Evolutionary conservation across 2,888 invertebrate species (phyloP), one percentile per base, ranked within the genome.

Genomic region (Noctua fimbriata): DNA sequence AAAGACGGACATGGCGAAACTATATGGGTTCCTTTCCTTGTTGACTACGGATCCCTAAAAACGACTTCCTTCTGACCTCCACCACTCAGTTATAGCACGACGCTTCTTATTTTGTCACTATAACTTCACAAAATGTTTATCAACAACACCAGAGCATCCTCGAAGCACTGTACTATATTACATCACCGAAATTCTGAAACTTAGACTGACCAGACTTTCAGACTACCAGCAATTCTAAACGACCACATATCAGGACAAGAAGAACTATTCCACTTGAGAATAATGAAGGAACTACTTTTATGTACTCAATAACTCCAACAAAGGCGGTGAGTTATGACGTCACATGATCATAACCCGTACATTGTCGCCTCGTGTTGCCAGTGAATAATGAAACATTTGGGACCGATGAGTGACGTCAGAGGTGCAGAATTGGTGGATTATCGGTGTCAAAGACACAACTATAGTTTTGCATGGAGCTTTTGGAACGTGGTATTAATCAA

Each of bases 291-390:
- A 79, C 41, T 67, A 88, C 21, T 77, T 88, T 79, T 76, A 81
- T 72, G 55, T 21, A 65, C 66, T 71, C 66, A 74, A 79, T 79
- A 79, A 71, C 73, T 74, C 58, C 28, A 21, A 70, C 75, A 78
- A 85, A 87, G 70, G 75, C 76, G 10, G 21, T 71, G 60, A 79
- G 77, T 74, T 86, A 88, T 79, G 88, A 71, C 66, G 77, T 77
- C 55, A 71, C 14, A 79, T 41, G 67, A 70, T 69, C 79, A 69
- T 85, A 82, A 79, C 60, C 60, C 75, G 69, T 32, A 73, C 73
- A 85, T 71, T 82, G 78, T 79, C 82, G 47, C 32, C 74, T 85
- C 71, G 32, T 69, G 67, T 67, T 69, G 18, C 41, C 47, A 41
- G 52, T 14, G 41, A 78, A 71, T 65, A 78, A 69, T 72, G 21